These are phyloP conservation scores for Etheostoma spectabile DNA, from an alignment of 2,113 vertebrate genomes.

Conservation along the genomic window DNA sequence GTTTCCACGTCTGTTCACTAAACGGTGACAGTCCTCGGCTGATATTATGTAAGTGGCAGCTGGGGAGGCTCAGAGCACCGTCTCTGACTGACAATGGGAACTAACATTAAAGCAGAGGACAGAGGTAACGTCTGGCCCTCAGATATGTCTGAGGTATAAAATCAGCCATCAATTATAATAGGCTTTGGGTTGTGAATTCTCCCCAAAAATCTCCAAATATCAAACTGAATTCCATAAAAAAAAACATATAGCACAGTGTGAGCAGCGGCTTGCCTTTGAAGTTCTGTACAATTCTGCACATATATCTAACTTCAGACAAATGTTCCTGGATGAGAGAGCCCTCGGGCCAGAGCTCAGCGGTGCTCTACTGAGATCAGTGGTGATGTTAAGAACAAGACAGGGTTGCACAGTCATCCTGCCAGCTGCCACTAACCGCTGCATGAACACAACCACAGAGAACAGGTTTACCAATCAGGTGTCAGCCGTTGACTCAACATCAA, in stretches of 20 bases:
- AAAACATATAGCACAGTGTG: background rate
- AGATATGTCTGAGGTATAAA: conserved; percentile 3
- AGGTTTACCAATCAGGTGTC: conserved; percentile 38
- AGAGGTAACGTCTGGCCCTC: conserved; percentile 18
- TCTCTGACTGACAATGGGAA: conserved; percentile 61
- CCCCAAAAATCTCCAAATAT: conserved; percentile 1
- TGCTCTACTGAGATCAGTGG: conserved; percentile 27
- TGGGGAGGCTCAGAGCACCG: conserved; percentile 38
- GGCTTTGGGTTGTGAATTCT: background rate
- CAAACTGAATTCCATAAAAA: background rate
- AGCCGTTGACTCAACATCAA: conserved; percentile 39
- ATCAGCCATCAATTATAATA: background rate
- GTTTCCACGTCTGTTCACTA: conserved; percentile 49
- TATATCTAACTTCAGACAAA: background rate
- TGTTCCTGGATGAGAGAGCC: background rate
- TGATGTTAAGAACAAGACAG: conserved; percentile 20
- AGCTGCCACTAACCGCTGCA: conserved; percentile 26
- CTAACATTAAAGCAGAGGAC: conserved; percentile 62
- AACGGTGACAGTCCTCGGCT: conserved; percentile 62
- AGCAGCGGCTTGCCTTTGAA: background rate
- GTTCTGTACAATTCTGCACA: background rate
- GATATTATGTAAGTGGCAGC: conserved; percentile 72
- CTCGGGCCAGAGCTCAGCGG: conserved; percentile 35
- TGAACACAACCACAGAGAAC: conserved; percentile 32
- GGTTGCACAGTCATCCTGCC: conserved; percentile 26